These are phyloP conservation scores for Idaea biselata DNA, from an alignment of 2,888 invertebrate species.

Conservation along the genomic window DNA sequence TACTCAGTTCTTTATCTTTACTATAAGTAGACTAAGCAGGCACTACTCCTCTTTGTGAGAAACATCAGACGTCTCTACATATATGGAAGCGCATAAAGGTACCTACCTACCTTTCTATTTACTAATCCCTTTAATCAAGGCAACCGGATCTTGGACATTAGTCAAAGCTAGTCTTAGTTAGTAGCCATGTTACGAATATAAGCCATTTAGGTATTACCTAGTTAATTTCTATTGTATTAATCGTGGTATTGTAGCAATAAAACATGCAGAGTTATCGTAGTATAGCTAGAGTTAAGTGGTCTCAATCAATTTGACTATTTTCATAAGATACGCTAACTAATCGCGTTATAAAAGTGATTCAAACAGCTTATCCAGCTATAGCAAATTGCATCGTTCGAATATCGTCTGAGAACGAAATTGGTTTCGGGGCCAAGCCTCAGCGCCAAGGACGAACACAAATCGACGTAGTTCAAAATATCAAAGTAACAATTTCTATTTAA, in stretches of 20 bases:
- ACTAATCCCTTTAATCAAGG: constrained; percentile 1
- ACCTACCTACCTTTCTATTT: neutral
- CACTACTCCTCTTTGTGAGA: neutral
- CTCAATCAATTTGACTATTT: neutral
- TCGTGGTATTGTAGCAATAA: neutral
- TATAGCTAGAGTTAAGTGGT: neutral
- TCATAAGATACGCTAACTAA: neutral
- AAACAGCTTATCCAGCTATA: neutral
- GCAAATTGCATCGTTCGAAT: neutral
- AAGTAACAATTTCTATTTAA: constrained; percentile 26
- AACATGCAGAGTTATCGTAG: neutral
- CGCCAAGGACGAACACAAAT: neutral
- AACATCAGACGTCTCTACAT: neutral
- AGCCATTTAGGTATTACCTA: neutral
- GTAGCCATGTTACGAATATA: neutral
- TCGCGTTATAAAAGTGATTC: neutral
- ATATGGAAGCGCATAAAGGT: neutral
- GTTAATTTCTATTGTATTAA: neutral
- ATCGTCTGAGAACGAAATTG: neutral
- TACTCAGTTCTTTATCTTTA: neutral
- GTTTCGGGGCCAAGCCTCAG: neutral
- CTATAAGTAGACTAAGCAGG: neutral
- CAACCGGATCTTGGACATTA: constrained; percentile 1
- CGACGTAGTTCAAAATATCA: constrained; percentile 15
- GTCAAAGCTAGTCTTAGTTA: neutral